Conservation (phyloP, 2,113 vertebrate species). For the Sphyrna mokarran region DNA sequence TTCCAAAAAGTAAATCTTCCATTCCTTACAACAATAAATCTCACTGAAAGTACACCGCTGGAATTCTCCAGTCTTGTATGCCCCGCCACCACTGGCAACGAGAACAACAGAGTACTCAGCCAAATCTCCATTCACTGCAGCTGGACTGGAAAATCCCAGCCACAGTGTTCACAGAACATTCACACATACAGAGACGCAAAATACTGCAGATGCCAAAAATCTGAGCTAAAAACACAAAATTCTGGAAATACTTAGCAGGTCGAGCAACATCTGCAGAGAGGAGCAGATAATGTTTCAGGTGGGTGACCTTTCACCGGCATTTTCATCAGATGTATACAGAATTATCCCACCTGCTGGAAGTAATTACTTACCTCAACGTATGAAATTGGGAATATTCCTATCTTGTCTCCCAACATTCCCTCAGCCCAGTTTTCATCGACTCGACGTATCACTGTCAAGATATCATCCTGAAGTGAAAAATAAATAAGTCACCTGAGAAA, state of each 20-base stretch:
- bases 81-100: no score
- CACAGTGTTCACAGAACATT: background rate
- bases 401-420: slow-evolving; percentile 97
- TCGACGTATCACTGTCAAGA: slow-evolving; percentile 92
- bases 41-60: background rate
- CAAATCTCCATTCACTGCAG: no score
- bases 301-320: background rate
- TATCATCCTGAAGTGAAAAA: slow-evolving; percentile 69
- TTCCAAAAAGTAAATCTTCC: background rate
- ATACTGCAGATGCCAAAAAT: no score
- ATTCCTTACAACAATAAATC: background rate
- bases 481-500: slow-evolving; percentile 19
- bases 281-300: background rate
- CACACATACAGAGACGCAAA: background rate
- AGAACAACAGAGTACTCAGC: no score
- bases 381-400: slow-evolving; percentile 97
- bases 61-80: no score
- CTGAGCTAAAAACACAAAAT: no score
- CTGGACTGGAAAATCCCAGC: no score
- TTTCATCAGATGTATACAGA: background rate
- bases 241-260: no score
- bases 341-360: background rate
- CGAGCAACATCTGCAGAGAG: background rate
- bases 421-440: slow-evolving; percentile 99
- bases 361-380: slow-evolving; percentile 85